phyloP scores from a whole-genome alignment of 2,888 invertebrate species.

The Aspidiotus destructor region DNA sequence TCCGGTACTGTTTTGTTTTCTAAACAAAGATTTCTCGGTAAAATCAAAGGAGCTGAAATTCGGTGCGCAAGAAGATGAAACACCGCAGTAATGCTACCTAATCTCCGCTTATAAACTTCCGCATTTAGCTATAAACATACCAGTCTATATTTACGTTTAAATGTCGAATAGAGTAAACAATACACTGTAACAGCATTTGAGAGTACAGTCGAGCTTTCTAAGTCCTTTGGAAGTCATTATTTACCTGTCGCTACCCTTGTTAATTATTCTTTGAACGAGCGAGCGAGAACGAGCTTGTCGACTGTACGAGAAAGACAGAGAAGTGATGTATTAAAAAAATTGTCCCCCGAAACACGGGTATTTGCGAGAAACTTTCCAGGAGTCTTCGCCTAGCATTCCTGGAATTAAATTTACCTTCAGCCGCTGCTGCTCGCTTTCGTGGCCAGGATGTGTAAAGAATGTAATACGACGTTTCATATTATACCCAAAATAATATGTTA shows the following conservation, averaged over 20 bases:
- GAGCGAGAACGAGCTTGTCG: background rate
- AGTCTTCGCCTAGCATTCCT: background rate
- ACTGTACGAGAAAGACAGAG: background rate
- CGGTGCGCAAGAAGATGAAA: slow-evolving; percentile 8
- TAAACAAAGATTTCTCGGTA: background rate
- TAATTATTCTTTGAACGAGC: slow-evolving; percentile 27
- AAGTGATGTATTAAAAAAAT: background rate
- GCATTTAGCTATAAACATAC: slow-evolving; percentile 21
- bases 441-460: slow-evolving; percentile 2
- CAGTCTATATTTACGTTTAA: slow-evolving; percentile 22
- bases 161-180: slow-evolving; percentile 29
- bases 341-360: background rate
- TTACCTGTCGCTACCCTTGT: slow-evolving; percentile 32
- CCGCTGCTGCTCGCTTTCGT: background rate
- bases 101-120: slow-evolving; percentile 19
- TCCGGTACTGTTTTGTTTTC: background rate
- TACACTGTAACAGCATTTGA: slow-evolving; percentile 15
- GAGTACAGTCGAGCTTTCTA: slow-evolving; percentile 21
- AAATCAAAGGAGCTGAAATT: slow-evolving; percentile 17
- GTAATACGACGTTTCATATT: background rate
- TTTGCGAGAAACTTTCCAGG: background rate
- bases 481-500: slow-evolving; percentile 2
- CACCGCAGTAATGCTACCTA: slow-evolving; percentile 24
- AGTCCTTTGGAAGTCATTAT: slow-evolving; percentile 29
- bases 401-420: background rate